These are phyloP conservation scores for Micropterix aruncella DNA, from an alignment of 2,888 invertebrate genomes.

Conservation along the genomic window DNA sequence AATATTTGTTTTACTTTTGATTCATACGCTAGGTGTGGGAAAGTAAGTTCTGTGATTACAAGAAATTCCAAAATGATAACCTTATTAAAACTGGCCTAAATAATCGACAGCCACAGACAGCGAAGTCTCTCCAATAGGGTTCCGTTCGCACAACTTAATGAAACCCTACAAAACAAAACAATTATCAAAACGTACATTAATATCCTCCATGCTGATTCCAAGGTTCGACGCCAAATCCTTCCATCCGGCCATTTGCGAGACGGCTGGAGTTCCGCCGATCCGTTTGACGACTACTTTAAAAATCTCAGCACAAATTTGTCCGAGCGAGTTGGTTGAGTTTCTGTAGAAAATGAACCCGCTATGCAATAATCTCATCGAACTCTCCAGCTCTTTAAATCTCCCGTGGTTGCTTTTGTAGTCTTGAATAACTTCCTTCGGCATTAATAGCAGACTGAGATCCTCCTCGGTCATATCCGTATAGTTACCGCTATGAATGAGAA, in stretches of 20 bases:
- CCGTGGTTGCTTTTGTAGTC: not conserved
- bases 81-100: no score
- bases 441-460: not conserved
- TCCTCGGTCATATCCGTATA: no score
- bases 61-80: no score
- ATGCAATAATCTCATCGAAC: not conserved
- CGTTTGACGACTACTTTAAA: constrained; percentile 7
- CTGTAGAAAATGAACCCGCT: not conserved
- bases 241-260: constrained; percentile 15
- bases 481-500: no score
- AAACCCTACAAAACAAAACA: constrained; percentile 3
- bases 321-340: not conserved
- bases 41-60: no score
- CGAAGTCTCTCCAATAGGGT: no score
- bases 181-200: constrained; percentile 9
- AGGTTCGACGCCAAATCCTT: constrained; percentile 18
- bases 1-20: no score
- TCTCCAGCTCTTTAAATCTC: not conserved
- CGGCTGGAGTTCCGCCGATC: constrained; percentile 9
- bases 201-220: constrained; percentile 18
- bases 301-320: constrained; percentile 8
- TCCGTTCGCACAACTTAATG: no score
- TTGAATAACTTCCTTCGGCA: not conserved
- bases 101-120: no score
- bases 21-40: no score